Conservation (phyloP, 1,140 invertebrate genomes). For the Drosophila auraria region DNA sequence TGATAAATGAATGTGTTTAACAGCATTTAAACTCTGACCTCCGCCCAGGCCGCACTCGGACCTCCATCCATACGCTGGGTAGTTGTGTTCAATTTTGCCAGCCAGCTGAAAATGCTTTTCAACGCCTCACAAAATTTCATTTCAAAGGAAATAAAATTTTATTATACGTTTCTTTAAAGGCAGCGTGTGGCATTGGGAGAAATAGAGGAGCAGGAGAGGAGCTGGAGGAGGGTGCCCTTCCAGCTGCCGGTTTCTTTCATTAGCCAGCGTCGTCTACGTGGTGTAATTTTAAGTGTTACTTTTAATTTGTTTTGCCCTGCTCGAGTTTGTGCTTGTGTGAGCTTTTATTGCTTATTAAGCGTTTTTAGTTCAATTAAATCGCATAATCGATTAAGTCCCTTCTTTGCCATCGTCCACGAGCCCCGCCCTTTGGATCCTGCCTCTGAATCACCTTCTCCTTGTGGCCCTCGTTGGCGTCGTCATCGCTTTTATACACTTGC, state of each 20-base stretch:
- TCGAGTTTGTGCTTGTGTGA: slow-evolving; percentile 52
- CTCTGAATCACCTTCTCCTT: slow-evolving; percentile 3
- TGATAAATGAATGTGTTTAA: slow-evolving; percentile 78
- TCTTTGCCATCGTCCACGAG: slow-evolving; percentile 14
- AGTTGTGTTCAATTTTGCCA: slow-evolving; percentile 31
- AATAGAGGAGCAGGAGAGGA: not conserved
- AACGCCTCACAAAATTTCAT: slow-evolving; percentile 80
- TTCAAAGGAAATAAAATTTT: slow-evolving; percentile 82
- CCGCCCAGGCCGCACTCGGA: slow-evolving; percentile 15
- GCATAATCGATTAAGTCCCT: slow-evolving; percentile 79
- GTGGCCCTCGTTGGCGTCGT: slow-evolving; percentile 24
- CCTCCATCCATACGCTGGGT: not conserved
- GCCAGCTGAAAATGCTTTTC: slow-evolving; percentile 55
- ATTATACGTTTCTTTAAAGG: slow-evolving; percentile 70
- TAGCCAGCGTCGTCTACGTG: slow-evolving; percentile 72
- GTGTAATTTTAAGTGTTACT: slow-evolving; percentile 82
- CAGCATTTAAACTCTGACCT: slow-evolving; percentile 69
- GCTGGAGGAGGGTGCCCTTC: slow-evolving; percentile 1
- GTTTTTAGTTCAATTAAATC: slow-evolving; percentile 83
- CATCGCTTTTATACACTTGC: slow-evolving; percentile 14
- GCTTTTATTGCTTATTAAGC: slow-evolving; percentile 82
- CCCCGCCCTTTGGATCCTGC: slow-evolving; percentile 5
- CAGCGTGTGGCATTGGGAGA: slow-evolving; percentile 7
- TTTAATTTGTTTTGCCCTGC: slow-evolving; percentile 71
- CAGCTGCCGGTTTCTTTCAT: slow-evolving; percentile 59